Evolutionary conservation across 2,888 invertebrate genomes (phyloP).

Genomic region (Cephonodes hylas): DNA sequence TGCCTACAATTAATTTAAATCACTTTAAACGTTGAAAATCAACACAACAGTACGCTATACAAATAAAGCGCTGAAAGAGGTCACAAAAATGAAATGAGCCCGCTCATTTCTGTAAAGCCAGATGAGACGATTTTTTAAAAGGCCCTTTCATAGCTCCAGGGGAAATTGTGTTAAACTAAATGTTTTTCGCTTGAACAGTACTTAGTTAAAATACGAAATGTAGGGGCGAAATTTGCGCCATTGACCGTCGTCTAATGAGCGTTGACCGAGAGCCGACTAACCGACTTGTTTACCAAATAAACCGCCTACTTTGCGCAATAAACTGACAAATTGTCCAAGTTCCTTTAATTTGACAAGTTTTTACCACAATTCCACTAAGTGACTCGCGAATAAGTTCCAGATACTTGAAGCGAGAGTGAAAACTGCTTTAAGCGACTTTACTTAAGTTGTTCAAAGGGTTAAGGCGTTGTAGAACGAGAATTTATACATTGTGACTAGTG

Average conservation of each 20-base stretch:
- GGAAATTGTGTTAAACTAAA: no score
- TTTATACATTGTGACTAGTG: no score
- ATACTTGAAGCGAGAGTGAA: background rate
- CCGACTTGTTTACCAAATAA: constrained; percentile 32
- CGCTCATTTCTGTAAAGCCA: no score
- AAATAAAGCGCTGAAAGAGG: no score
- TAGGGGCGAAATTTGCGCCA: background rate
- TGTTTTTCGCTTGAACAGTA: background rate
- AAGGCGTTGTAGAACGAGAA: background rate
- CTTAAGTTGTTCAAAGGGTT: background rate
- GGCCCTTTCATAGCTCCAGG: no score
- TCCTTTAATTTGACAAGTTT: constrained; percentile 21
- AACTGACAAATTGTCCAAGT: constrained; percentile 9
- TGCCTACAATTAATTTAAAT: no score
- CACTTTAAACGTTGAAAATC: no score
- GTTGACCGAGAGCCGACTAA: background rate
- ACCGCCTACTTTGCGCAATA: background rate
- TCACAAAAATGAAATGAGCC: no score
- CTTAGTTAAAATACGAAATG: background rate
- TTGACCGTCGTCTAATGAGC: background rate
- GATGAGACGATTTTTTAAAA: no score
- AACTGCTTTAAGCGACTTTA: background rate
- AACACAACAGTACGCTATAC: no score
- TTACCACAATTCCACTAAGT: constrained; percentile 10
- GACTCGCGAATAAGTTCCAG: background rate